These are phyloP conservation scores for Epizoanthus illoricatus DNA, from an alignment of 92 coral and sea anemone genomes.

Conservation along the genomic window DNA sequence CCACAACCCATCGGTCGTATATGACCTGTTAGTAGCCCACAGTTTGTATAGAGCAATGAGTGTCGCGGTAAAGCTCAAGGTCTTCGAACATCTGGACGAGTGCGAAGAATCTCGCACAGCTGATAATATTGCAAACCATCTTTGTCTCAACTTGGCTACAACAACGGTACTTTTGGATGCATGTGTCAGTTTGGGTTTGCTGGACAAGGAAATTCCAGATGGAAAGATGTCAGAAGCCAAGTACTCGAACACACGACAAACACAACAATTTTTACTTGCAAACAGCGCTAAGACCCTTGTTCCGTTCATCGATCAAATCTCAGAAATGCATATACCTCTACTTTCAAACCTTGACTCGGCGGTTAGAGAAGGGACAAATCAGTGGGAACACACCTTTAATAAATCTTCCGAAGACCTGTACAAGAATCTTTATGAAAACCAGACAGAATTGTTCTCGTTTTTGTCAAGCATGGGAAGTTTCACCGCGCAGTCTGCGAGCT, in stretches of 20 bases:
- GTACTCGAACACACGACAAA: slow-evolving; percentile 2
- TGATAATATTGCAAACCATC: neutral
- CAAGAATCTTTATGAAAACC: slow-evolving; percentile 31
- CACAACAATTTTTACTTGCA: neutral
- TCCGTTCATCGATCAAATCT: neutral
- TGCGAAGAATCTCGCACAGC: neutral
- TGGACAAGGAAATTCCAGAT: slow-evolving; percentile 10
- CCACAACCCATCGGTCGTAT: neutral
- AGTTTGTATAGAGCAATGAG: neutral
- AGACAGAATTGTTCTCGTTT: slow-evolving; percentile 39
- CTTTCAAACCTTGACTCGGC: slow-evolving; percentile 60
- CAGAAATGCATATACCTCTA: slow-evolving; percentile 24
- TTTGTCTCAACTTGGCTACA: neutral
- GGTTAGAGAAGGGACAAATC: slow-evolving; percentile 64
- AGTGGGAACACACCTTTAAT: slow-evolving; percentile 68
- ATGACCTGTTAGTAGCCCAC: neutral
- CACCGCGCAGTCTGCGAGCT: slow-evolving; percentile 43
- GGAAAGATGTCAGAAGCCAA: neutral
- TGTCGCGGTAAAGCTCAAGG: neutral
- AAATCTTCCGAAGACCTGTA: slow-evolving; percentile 57
- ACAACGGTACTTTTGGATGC: neutral
- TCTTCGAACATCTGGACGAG: slow-evolving; percentile 8
- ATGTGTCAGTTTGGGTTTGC: slow-evolving; percentile 11
- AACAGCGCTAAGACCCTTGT: neutral
- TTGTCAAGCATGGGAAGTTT: slow-evolving; percentile 52